Conservation (phyloP, 2,113 vertebrate species). For the Halcyon senegalensis region DNA sequence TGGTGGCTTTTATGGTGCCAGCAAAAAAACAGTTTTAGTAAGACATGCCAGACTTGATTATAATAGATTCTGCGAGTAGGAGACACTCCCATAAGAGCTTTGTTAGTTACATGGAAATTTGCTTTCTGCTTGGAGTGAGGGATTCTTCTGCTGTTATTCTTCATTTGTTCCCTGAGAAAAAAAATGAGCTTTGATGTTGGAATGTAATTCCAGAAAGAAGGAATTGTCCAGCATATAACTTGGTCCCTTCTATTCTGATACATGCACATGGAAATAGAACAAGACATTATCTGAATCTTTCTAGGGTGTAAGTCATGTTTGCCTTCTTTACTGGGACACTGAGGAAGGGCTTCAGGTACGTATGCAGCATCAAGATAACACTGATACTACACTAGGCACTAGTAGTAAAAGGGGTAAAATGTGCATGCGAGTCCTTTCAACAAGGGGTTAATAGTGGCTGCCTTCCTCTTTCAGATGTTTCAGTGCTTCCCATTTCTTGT, state of each 20-base stretch:
- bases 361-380: neutral
- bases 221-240: neutral
- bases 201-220: neutral
- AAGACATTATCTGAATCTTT: neutral
- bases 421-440: rapidly evolving
- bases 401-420: neutral
- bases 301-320: neutral
- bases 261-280: neutral
- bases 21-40: neutral
- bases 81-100: neutral
- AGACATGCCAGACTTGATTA: neutral
- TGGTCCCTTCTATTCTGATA: neutral
- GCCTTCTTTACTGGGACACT: neutral
- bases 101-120: neutral
- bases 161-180: neutral
- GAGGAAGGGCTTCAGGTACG: neutral
- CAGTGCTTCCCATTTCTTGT: neutral
- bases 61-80: neutral
- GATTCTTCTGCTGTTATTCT: neutral
- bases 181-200: neutral
- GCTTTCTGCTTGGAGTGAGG: neutral
- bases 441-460: neutral
- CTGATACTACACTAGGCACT: neutral
- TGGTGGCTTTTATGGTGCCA: neutral
- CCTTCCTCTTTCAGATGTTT: neutral